These are phyloP conservation scores for Lasioglossum malachurum DNA, from an alignment of 2,888 invertebrate genomes.

Conservation along the genomic window DNA sequence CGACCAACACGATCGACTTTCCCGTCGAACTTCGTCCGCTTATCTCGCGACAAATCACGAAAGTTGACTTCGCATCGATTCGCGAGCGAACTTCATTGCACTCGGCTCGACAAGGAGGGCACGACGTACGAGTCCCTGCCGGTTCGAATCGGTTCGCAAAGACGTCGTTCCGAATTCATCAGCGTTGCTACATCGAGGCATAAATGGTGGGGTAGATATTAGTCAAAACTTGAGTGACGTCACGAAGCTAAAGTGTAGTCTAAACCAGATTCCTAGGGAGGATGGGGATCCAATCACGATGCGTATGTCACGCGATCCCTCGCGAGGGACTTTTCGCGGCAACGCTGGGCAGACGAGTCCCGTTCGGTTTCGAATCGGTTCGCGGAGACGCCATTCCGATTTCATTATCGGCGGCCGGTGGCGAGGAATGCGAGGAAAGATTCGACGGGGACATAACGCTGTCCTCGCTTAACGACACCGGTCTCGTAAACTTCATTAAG, in stretches of 20 bases:
- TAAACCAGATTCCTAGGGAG: too few species aligned
- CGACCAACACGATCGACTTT: not conserved
- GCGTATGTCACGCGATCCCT: not conserved
- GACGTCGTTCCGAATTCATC: constrained; percentile 16
- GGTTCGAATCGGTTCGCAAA: not conserved
- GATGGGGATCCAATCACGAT: not conserved
- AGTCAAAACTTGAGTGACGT: not conserved
- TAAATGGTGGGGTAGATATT: not conserved
- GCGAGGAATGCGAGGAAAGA: constrained; percentile 15
- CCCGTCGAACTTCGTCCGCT: constrained; percentile 2
- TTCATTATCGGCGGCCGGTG: constrained; percentile 27
- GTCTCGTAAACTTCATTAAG: constrained; percentile 69
- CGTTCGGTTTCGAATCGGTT: constrained; percentile 8
- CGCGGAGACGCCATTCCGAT: constrained; percentile 23
- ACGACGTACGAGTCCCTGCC: not conserved
- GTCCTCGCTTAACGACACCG: constrained; percentile 41
- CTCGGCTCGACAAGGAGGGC: not conserved
- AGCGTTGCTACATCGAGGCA: not conserved
- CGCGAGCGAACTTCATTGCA: not conserved
- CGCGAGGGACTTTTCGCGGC: not conserved
- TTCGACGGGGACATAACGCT: constrained; percentile 23
- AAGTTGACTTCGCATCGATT: constrained; percentile 3
- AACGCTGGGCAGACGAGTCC: not conserved
- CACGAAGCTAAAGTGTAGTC: not conserved
- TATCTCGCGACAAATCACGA: constrained; percentile 6